Conservation (phyloP, 2,888 invertebrate genomes). For the Scrobipalpa costella region DNA sequence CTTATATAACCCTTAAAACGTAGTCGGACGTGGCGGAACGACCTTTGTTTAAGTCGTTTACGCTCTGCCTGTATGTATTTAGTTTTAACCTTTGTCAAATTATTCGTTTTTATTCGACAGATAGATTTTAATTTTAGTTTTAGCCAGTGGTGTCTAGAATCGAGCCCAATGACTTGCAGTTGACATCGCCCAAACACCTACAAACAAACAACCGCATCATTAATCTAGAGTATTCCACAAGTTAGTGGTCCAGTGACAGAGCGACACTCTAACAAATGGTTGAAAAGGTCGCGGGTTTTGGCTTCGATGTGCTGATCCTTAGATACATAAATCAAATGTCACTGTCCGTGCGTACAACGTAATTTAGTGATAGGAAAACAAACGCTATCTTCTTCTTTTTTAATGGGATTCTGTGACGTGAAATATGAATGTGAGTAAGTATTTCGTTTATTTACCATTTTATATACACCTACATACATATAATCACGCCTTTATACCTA, state of each 20-base stretch:
- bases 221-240: conserved; percentile 20
- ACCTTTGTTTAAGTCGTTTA: too few relatives aligned
- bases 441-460: too few relatives aligned
- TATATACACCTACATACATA: too few relatives aligned
- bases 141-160: too few relatives aligned
- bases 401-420: not conserved
- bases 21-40: too few relatives aligned
- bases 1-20: too few relatives aligned
- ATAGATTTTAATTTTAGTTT: too few relatives aligned
- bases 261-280: conserved; percentile 24
- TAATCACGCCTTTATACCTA: too few relatives aligned
- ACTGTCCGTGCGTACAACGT: conserved; percentile 21
- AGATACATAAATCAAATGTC: conserved; percentile 25
- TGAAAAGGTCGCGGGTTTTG: conserved; percentile 17
- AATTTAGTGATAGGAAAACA: conserved; percentile 10
- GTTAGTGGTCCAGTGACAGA: conserved; percentile 23
- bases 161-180: conserved; percentile 16
- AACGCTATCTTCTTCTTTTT: conserved; percentile 2
- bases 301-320: conserved; percentile 10
- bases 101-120: too few relatives aligned
- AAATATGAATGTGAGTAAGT: too few relatives aligned
- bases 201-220: conserved; percentile 15
- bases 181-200: conserved; percentile 11
- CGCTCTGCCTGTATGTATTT: too few relatives aligned
- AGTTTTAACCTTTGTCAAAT: too few relatives aligned